Evolutionary conservation across 1,140 invertebrate species (phyloP).

Genomic region (Trachelipus rathkii): DNA sequence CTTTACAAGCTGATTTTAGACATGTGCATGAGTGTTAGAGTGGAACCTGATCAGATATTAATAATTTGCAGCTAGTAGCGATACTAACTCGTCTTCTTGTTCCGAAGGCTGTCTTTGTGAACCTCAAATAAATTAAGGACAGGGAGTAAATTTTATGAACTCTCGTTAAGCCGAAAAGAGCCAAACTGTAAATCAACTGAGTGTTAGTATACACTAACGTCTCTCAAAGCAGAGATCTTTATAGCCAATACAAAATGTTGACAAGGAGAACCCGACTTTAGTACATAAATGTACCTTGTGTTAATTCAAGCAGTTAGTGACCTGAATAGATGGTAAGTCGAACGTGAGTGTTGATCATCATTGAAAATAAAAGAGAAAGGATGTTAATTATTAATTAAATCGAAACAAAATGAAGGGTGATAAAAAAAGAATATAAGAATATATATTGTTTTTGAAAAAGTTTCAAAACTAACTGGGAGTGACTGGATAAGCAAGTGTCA

Average conservation of each 20-base stretch:
- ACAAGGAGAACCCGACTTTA: constrained; percentile 59
- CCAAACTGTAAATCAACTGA: constrained; percentile 51
- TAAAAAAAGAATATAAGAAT: too few relatives aligned
- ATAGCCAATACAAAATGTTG: constrained; percentile 55
- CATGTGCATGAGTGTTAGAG: constrained; percentile 62
- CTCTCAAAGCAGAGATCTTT: constrained; percentile 54
- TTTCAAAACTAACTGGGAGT: constrained; percentile 70
- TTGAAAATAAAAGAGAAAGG: constrained; percentile 64
- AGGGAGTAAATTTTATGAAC: constrained; percentile 50
- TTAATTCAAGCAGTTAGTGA: not conserved
- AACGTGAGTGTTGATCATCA: constrained; percentile 52
- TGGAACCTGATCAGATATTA: constrained; percentile 54
- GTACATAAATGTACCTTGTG: constrained; percentile 16
- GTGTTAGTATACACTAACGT: constrained; percentile 52
- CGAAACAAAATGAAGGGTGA: too few relatives aligned
- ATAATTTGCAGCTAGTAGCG: not conserved
- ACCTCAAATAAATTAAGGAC: constrained; percentile 51
- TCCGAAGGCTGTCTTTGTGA: constrained; percentile 8
- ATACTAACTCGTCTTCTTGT: constrained; percentile 14
- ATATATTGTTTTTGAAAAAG: constrained; percentile 72
- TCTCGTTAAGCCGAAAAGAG: constrained; percentile 49
- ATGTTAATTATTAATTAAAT: too few relatives aligned
- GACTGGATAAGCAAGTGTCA: constrained; percentile 56
- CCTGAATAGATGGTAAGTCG: not conserved
- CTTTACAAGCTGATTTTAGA: constrained; percentile 72